Evolutionary conservation across 2,888 invertebrate species (phyloP).

Genomic region (Tipula vernalis): DNA sequence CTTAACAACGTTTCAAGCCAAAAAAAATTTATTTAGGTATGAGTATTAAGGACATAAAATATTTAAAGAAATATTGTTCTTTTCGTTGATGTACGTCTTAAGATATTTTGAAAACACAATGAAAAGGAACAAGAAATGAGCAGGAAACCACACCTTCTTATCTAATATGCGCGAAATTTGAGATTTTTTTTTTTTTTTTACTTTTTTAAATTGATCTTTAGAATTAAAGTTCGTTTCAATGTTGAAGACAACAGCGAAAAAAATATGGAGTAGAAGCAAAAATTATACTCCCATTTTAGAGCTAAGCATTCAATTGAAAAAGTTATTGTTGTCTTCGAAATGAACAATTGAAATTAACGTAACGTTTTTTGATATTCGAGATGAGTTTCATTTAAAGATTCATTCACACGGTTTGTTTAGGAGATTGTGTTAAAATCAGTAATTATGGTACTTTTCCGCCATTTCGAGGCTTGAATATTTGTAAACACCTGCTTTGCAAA

Average conservation of each 20-base stretch:
- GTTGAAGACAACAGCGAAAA: neutral
- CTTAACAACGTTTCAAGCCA: neutral
- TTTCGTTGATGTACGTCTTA: neutral
- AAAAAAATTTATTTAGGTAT: neutral
- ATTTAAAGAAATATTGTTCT: neutral
- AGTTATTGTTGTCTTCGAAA: neutral
- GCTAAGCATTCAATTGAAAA: neutral
- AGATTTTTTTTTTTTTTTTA: neutral
- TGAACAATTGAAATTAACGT: neutral
- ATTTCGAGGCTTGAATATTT: neutral
- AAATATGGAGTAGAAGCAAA: neutral
- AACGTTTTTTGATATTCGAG: neutral
- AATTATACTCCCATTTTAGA: neutral
- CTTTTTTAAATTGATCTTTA: neutral
- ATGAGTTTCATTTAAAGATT: neutral
- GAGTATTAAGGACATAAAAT: neutral
- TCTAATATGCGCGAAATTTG: conserved; percentile 5
- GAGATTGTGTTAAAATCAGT: neutral
- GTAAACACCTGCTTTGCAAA: neutral
- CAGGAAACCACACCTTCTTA: conserved; percentile 10
- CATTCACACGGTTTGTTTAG: neutral
- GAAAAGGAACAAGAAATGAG: neutral
- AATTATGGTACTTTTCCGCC: neutral
- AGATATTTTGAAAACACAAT: neutral
- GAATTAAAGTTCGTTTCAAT: neutral